phyloP scores from a whole-genome alignment of 1,140 invertebrate species.

The Sarcophaga peregrina region DNA sequence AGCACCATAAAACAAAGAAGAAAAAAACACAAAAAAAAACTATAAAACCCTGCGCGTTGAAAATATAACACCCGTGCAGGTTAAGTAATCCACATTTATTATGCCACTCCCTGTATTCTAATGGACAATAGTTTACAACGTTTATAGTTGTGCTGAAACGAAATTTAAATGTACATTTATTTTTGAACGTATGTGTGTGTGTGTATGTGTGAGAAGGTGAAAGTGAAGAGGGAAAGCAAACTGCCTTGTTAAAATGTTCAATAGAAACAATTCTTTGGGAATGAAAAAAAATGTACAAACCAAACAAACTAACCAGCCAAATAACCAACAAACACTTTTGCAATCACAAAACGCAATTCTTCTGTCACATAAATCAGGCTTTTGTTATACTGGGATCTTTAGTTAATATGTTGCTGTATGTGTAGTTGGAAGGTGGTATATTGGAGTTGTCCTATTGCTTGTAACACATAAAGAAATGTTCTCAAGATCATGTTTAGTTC shows the following conservation, averaged over 20 bases:
- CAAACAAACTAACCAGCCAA: neutral
- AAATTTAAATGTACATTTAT: too few relatives aligned
- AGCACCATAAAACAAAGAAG: neutral
- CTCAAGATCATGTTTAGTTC: too few relatives aligned
- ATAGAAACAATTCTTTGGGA: neutral
- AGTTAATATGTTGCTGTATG: neutral
- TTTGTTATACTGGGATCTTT: conserved; percentile 10
- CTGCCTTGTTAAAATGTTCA: neutral
- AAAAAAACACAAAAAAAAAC: too few relatives aligned
- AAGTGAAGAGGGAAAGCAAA: neutral
- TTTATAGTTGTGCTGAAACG: neutral
- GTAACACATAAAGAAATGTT: too few relatives aligned
- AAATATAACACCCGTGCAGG: neutral
- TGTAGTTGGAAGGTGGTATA: too few relatives aligned
- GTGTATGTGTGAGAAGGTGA: neutral
- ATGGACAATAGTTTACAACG: neutral
- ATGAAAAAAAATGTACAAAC: neutral
- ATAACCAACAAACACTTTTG: conserved; percentile 22
- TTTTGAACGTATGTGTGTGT: neutral
- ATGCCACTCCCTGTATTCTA: neutral
- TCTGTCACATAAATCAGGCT: conserved; percentile 34
- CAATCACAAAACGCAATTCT: conserved; percentile 27
- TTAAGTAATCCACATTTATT: conserved; percentile 1
- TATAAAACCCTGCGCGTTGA: too few relatives aligned
- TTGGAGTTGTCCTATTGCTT: too few relatives aligned